These are phyloP conservation scores for Lepus americanus DNA, from an alignment of 2,113 vertebrate genomes.

Conservation along the genomic window DNA sequence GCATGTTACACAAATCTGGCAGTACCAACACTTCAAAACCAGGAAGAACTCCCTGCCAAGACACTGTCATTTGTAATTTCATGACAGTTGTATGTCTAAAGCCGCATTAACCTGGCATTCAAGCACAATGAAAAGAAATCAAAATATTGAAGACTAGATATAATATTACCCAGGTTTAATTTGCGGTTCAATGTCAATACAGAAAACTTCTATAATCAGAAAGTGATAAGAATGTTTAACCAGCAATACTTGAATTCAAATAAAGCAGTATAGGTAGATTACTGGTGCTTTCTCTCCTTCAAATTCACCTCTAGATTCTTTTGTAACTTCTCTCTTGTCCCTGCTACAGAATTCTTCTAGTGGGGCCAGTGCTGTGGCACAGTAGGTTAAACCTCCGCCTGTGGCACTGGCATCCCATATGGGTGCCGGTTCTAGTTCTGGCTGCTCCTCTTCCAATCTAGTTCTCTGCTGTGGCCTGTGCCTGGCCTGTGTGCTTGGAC, in stretches of 20 bases:
- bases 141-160: background rate
- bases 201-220: constrained; percentile 2
- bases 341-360: too few relatives aligned
- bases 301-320: constrained; percentile 14
- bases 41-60: constrained; percentile 56
- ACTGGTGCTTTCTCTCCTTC: background rate
- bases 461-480: too few relatives aligned
- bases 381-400: too few relatives aligned
- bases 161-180: background rate
- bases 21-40: constrained; percentile 43
- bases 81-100: constrained; percentile 52
- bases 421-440: too few relatives aligned
- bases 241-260: constrained; percentile 15
- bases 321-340: background rate
- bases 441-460: too few relatives aligned
- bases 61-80: constrained; percentile 9
- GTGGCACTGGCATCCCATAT: too few relatives aligned
- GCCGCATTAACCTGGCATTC: background rate
- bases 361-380: too few relatives aligned
- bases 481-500: too few relatives aligned
- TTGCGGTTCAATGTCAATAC: background rate
- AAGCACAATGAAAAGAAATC: constrained; percentile 36
- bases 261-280: background rate
- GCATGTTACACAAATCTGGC: background rate
- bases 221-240: background rate